Evolutionary conservation across 1,140 invertebrate genomes (phyloP).

Genomic region (Camponotus vicinus): DNA sequence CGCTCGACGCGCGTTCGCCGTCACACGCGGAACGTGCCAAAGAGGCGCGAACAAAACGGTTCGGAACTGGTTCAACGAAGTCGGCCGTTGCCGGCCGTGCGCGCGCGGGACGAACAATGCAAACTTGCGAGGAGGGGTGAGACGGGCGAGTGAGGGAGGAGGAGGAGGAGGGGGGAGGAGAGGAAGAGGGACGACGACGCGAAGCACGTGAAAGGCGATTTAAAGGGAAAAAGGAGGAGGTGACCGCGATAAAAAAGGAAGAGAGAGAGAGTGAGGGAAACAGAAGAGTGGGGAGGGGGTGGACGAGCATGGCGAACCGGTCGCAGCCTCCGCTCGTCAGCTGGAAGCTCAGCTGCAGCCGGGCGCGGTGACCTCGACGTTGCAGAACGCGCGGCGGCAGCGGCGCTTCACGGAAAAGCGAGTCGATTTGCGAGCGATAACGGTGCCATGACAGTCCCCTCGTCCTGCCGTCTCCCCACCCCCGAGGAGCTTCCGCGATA

Average conservation of each 20-base stretch:
- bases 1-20: slow-evolving; percentile 52
- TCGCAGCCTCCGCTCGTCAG: slow-evolving; percentile 79
- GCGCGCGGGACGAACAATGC: slow-evolving; percentile 74
- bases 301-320: slow-evolving; percentile 79
- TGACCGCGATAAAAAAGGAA: slow-evolving; percentile 65
- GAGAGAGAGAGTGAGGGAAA: slow-evolving; percentile 3
- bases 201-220: slow-evolving; percentile 79
- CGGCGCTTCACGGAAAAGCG: slow-evolving; percentile 73
- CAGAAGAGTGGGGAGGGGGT: slow-evolving; percentile 13
- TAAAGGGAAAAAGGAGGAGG: slow-evolving; percentile 76
- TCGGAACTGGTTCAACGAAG: slow-evolving; percentile 73
- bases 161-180: background rate
- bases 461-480: slow-evolving; percentile 28
- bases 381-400: slow-evolving; percentile 32
- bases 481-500: background rate
- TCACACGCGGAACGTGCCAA: slow-evolving; percentile 56
- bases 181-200: slow-evolving; percentile 35
- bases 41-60: slow-evolving; percentile 66
- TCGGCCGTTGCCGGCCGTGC: slow-evolving; percentile 55
- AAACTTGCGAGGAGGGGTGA: slow-evolving; percentile 72
- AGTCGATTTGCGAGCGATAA: slow-evolving; percentile 73
- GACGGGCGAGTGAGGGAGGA: slow-evolving; percentile 51
- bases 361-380: slow-evolving; percentile 75
- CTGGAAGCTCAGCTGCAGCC: slow-evolving; percentile 79
- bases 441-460: slow-evolving; percentile 63